These are phyloP conservation scores for Eristalis pertinax DNA, from an alignment of 2,888 invertebrate species.

Conservation along the genomic window DNA sequence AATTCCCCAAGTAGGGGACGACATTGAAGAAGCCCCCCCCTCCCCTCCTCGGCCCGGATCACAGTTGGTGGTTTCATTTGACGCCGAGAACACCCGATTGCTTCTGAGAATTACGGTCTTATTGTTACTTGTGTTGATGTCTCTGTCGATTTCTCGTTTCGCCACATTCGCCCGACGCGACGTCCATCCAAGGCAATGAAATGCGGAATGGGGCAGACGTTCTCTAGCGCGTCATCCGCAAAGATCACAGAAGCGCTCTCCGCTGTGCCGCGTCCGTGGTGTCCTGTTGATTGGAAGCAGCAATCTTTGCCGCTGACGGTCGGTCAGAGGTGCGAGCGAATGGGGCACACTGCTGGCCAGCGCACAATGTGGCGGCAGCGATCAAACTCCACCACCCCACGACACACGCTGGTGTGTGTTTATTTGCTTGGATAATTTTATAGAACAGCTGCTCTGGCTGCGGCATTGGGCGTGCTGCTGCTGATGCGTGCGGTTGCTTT, in stretches of 20 bases:
- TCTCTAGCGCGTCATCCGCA: constrained; percentile 23
- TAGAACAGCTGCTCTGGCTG: constrained; percentile 28
- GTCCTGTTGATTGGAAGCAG: constrained; percentile 33
- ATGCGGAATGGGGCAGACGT: background rate
- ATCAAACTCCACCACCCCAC: background rate
- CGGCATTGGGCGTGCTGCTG: constrained; percentile 2
- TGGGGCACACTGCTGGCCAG: constrained; percentile 6
- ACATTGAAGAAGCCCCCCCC: background rate
- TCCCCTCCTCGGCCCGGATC: background rate
- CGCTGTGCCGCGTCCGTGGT: constrained; percentile 7
- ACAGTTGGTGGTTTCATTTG: constrained; percentile 33
- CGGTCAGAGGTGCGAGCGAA: constrained; percentile 15
- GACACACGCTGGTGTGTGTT: background rate
- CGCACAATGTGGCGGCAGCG: background rate
- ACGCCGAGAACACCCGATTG: constrained; percentile 39
- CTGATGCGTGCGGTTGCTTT: constrained; percentile 18
- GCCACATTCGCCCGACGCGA: constrained; percentile 5
- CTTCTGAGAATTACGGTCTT: constrained; percentile 31
- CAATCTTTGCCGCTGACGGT: constrained; percentile 31
- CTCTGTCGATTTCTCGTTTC: constrained; percentile 11
- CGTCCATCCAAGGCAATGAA: background rate
- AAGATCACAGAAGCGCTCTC: constrained; percentile 26
- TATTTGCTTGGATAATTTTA: constrained; percentile 34
- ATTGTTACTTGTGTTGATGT: constrained; percentile 25
- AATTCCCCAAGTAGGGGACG: background rate